Evolutionary conservation across 2,797 vertebrate genomes (phyloP).

Genomic region (Fratercula arctica): DNA sequence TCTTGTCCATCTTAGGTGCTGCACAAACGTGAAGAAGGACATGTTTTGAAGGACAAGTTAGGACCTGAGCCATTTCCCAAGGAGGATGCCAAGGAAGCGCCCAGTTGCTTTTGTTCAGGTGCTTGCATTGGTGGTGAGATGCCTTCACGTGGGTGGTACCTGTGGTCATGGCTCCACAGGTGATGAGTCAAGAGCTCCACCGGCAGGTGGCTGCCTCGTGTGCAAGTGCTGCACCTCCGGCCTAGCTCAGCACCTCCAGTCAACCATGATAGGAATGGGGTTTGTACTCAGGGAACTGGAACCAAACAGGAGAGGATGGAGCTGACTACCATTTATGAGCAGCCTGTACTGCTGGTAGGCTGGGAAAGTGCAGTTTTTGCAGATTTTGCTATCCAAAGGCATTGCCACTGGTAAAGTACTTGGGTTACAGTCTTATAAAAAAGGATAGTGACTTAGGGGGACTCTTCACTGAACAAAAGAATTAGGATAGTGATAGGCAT

Average conservation of each 20-base stretch:
- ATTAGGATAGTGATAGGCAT: background rate
- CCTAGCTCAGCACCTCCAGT: background rate
- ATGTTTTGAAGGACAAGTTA: background rate
- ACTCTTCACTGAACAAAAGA: background rate
- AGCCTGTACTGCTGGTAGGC: background rate
- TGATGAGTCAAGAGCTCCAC: background rate
- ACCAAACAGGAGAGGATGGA: background rate
- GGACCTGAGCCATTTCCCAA: background rate
- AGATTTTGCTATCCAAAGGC: accelerated
- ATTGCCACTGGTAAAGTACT: background rate
- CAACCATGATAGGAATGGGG: background rate
- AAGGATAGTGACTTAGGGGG: background rate
- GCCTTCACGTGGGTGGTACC: background rate
- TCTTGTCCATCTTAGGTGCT: background rate
- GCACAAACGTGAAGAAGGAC: background rate
- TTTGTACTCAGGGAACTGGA: background rate
- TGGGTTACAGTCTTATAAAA: background rate
- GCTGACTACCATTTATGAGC: background rate
- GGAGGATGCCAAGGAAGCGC: background rate
- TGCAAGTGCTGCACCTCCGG: background rate
- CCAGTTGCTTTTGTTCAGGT: background rate
- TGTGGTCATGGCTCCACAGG: background rate
- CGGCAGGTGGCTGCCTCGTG: background rate
- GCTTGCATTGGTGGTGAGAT: background rate
- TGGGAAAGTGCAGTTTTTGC: background rate